These are phyloP conservation scores for Morpho achilles DNA, from an alignment of 2,888 invertebrate genomes.

Conservation along the genomic window DNA sequence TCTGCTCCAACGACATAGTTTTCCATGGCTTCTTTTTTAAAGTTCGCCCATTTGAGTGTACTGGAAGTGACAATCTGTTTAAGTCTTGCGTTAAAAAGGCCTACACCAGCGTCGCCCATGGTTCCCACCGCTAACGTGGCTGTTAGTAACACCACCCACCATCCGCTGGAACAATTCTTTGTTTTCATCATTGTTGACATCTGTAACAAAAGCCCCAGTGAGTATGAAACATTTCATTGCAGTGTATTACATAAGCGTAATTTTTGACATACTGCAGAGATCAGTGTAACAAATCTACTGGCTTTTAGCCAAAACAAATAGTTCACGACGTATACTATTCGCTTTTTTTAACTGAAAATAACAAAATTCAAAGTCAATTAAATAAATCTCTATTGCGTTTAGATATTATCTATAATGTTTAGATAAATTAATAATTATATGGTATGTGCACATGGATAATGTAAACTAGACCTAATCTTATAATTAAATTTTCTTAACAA, in stretches of 20 bases:
- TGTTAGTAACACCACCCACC: slow-evolving; percentile 62
- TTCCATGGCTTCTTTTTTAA: slow-evolving; percentile 56
- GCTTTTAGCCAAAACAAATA: slow-evolving; percentile 13
- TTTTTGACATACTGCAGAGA: slow-evolving; percentile 15
- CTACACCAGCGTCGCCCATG: slow-evolving; percentile 54
- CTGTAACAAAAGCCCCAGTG: slow-evolving; percentile 24
- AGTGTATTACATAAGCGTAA: slow-evolving; percentile 10
- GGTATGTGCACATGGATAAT: background rate
- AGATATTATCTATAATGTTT: no score
- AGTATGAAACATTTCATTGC: background rate
- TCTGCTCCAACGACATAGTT: slow-evolving; percentile 83
- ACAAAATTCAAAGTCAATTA: no score
- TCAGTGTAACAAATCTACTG: slow-evolving; percentile 10
- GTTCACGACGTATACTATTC: background rate
- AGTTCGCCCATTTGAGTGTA: slow-evolving; percentile 86
- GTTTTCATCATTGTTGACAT: slow-evolving; percentile 54
- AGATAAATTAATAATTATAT: no score
- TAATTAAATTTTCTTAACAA: slow-evolving; percentile 50
- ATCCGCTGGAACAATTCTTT: slow-evolving; percentile 56
- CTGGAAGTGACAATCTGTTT: slow-evolving; percentile 89
- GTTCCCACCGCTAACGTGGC: slow-evolving; percentile 52
- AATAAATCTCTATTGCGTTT: no score
- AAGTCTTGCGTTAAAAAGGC: slow-evolving; percentile 63
- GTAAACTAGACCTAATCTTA: slow-evolving; percentile 21
- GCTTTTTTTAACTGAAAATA: background rate